Conservation (phyloP, 2,888 invertebrate genomes). For the Cerceris rybyensis region DNA sequence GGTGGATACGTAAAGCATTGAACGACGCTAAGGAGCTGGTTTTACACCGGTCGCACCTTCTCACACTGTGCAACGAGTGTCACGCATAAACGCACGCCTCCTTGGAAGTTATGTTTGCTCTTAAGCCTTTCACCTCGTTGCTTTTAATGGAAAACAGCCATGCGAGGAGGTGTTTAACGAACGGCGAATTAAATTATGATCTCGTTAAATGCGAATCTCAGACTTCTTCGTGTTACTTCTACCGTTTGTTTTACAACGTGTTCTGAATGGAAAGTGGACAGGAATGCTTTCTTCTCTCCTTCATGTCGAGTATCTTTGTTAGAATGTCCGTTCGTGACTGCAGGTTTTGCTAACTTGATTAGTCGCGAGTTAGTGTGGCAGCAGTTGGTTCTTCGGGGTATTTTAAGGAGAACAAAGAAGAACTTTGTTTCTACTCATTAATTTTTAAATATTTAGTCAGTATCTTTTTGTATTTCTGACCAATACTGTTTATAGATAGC, state of each 20-base stretch:
- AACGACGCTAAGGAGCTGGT: constrained; percentile 35
- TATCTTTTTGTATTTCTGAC: too few species aligned
- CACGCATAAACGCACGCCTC: neutral
- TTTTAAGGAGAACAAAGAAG: too few species aligned
- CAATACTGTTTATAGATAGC: too few species aligned
- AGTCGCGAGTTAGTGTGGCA: too few species aligned
- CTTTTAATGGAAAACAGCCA: neutral
- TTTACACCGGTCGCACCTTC: constrained; percentile 26
- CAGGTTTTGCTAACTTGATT: too few species aligned
- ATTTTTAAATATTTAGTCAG: too few species aligned
- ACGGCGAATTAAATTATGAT: neutral
- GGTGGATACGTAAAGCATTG: constrained; percentile 44
- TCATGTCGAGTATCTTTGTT: too few species aligned
- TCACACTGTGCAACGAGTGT: constrained; percentile 1
- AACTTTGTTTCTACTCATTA: too few species aligned
- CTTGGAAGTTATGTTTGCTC: constrained; percentile 1
- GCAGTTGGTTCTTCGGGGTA: too few species aligned
- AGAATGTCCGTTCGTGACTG: too few species aligned
- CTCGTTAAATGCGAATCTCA: neutral
- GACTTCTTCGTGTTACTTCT: neutral
- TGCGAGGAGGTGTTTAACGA: neutral
- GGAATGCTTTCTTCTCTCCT: too few species aligned
- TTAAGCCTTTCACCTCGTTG: neutral
- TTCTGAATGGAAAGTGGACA: too few species aligned
- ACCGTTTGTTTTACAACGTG: neutral